Percentiles rank a stretch among this genome's conserved stretches.
Conservation (phyloP, 2,797 vertebrate genomes). For the Cynopterus sphinx region DNA sequence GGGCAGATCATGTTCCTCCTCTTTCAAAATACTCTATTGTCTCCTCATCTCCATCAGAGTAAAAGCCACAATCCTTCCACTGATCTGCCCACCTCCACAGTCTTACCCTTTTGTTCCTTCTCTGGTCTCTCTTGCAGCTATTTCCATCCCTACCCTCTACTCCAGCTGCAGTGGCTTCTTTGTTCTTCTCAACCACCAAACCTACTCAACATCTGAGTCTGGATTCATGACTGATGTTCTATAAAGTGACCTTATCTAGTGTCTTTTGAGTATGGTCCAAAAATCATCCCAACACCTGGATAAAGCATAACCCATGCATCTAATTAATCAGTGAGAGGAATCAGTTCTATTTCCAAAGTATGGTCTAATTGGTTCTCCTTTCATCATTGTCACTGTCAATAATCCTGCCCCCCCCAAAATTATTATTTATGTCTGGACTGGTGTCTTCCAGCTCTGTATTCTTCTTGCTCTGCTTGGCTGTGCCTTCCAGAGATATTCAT, state of each 20-base stretch:
- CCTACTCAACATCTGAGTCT: neutral
- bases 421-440: neutral
- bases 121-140: neutral
- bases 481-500: neutral
- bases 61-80: neutral
- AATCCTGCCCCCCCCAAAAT: neutral
- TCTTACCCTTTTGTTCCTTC: neutral
- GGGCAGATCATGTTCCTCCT: neutral
- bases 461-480: neutral
- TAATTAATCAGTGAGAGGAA: neutral
- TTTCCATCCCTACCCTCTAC: neutral
- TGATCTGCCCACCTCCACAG: neutral
- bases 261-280: neutral
- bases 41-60: neutral
- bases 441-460: neutral
- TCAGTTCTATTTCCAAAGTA: neutral
- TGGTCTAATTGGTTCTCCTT: neutral
- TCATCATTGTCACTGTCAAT: neutral
- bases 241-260: neutral
- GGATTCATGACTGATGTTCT: neutral
- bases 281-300: neutral
- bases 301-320: neutral
- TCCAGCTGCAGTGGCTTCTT: neutral
- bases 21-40: neutral
- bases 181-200: neutral